These are phyloP conservation scores for Aphelenchoides besseyi DNA, from an alignment of 1,140 invertebrate species.

Conservation along the genomic window DNA sequence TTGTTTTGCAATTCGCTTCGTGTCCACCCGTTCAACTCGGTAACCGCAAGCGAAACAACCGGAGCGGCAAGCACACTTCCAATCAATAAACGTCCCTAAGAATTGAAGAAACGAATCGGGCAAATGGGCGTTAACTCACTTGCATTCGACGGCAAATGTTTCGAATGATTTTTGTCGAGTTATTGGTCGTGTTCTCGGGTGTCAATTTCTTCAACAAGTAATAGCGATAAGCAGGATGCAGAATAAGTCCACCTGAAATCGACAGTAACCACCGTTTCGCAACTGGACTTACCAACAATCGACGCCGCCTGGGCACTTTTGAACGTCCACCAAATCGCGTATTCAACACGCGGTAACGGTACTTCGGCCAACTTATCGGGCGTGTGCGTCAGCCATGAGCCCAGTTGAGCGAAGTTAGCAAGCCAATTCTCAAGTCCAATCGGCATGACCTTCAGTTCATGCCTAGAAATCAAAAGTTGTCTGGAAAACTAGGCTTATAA, in stretches of 20 bases:
- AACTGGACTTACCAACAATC: conserved; percentile 50
- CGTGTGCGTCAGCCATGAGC: conserved; percentile 19
- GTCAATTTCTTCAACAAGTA: conserved; percentile 45
- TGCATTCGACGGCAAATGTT: conserved; percentile 47
- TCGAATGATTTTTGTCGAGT: conserved; percentile 53
- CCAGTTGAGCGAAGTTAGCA: conserved; percentile 50
- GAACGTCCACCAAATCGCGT: conserved; percentile 48
- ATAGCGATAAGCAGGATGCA: conserved; percentile 52
- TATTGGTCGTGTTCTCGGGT: conserved; percentile 53
- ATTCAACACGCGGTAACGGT: conserved; percentile 41
- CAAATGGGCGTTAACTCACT: conserved; percentile 28
- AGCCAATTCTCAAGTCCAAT: conserved; percentile 55
- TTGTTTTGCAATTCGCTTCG: conserved; percentile 35
- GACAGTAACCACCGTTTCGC: conserved; percentile 5
- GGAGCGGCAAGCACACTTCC: conserved; percentile 36
- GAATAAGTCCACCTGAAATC: conserved; percentile 47
- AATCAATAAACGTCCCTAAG: conserved; percentile 50
- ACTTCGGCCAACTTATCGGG: conserved; percentile 42
- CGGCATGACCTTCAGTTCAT: neutral
- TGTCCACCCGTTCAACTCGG: conserved; percentile 27
- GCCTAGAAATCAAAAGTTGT: neutral
- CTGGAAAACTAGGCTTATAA: neutral
- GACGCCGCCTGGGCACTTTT: conserved; percentile 48
- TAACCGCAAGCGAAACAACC: conserved; percentile 35
- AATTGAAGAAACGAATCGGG: conserved; percentile 21